phyloP scores from a whole-genome alignment of 2,113 vertebrate genomes.

The Sebastes schlegelii region DNA sequence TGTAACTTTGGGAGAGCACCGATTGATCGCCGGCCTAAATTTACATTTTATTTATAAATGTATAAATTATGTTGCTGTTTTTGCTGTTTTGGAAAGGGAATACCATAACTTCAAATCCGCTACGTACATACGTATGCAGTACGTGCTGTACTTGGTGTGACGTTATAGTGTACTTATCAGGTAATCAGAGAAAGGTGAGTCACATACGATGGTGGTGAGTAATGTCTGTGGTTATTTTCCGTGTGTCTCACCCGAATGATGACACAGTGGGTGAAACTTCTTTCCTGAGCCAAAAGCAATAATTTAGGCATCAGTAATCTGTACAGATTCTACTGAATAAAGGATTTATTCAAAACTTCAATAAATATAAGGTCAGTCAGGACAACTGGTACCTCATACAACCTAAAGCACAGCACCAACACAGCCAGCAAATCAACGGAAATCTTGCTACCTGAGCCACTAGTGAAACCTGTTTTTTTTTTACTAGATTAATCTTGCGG shows the following conservation, averaged over 20 bases:
- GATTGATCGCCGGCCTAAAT: background rate
- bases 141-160: slow-evolving; percentile 17
- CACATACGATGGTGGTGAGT: slow-evolving; percentile 64
- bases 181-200: slow-evolving; percentile 73
- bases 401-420: slow-evolving; percentile 1
- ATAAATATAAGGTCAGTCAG: background rate
- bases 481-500: slow-evolving; percentile 38
- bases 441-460: slow-evolving; percentile 24
- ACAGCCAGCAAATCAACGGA: slow-evolving; percentile 19
- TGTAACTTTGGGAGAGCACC: slow-evolving; percentile 5
- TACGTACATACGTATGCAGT: background rate
- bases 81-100: slow-evolving; percentile 22
- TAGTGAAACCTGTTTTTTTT: slow-evolving; percentile 18
- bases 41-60: background rate
- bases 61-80: background rate
- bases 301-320: background rate
- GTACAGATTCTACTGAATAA: background rate
- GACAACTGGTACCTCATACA: slow-evolving; percentile 1
- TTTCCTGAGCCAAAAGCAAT: slow-evolving; percentile 31
- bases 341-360: slow-evolving; percentile 4
- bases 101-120: background rate
- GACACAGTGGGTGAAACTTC: slow-evolving; percentile 63
- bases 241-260: slow-evolving; percentile 63
- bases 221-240: slow-evolving; percentile 78
- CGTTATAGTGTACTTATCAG: slow-evolving; percentile 25